Evolutionary conservation across 2,797 vertebrate genomes (phyloP).

Genomic region (Peromyscus attwateri): DNA sequence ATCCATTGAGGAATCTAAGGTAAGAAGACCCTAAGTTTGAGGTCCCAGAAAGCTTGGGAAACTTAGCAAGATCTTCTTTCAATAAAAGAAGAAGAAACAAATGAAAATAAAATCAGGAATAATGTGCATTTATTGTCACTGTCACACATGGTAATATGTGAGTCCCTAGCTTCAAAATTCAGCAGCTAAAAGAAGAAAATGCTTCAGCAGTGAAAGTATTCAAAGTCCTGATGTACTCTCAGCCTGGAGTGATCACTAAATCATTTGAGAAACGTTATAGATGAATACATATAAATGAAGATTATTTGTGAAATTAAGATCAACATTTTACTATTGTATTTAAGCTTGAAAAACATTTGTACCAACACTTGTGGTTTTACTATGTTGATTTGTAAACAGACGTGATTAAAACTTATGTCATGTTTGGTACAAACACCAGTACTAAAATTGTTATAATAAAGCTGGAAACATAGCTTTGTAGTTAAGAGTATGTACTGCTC

Average conservation of each 20-base stretch:
- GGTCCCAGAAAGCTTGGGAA: neutral
- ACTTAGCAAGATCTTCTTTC: neutral
- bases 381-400: neutral
- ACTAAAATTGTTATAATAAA: too few relatives aligned
- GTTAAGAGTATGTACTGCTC: too few relatives aligned
- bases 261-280: neutral
- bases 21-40: neutral
- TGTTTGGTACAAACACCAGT: neutral
- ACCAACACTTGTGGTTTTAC: slow-evolving; percentile 23
- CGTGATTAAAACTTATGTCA: neutral
- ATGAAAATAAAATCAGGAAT: neutral
- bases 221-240: neutral
- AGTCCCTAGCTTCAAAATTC: neutral
- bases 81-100: neutral
- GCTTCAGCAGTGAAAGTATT: neutral
- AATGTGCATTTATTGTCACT: neutral
- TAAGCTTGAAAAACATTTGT: slow-evolving; percentile 41
- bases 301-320: slow-evolving; percentile 39
- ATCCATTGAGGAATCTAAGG: neutral
- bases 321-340: slow-evolving; percentile 10
- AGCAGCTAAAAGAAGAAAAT: neutral
- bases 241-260: slow-evolving; percentile 41
- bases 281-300: neutral
- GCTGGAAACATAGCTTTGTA: too few relatives aligned
- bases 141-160: neutral